Conservation (phyloP, 2,113 vertebrate genomes). For the Neoarius graeffei region DNA sequence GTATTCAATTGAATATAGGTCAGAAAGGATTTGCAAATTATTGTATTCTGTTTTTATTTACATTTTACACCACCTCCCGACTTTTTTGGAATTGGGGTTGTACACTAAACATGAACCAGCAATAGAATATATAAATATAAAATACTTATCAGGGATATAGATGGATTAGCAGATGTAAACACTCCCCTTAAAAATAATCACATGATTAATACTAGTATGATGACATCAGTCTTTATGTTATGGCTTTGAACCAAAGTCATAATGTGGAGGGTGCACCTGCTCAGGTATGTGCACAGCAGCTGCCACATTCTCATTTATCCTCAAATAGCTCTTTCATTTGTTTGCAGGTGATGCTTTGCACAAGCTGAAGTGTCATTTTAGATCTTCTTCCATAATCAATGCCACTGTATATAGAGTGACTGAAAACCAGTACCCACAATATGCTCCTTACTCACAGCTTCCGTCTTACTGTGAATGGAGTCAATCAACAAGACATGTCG, state of each 20-base stretch:
- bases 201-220: not conserved
- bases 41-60: too few relatives aligned
- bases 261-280: not conserved
- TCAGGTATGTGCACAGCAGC: not conserved
- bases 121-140: not conserved
- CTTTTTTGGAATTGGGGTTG: too few relatives aligned
- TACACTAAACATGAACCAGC: not conserved
- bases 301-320: not conserved
- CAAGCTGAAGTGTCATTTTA: conserved; percentile 61
- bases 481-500: not conserved
- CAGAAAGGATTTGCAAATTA: too few relatives aligned
- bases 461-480: not conserved
- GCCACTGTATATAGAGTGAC: not conserved
- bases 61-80: too few relatives aligned
- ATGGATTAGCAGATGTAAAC: not conserved
- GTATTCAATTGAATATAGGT: too few relatives aligned
- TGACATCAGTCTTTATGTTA: not conserved
- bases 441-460: not conserved
- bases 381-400: conserved; percentile 62
- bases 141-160: not conserved
- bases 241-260: not conserved
- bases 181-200: not conserved
- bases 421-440: conserved; percentile 1
- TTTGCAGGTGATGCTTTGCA: conserved; percentile 60
- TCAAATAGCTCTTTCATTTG: not conserved